Evolutionary conservation across 2,888 invertebrate genomes (phyloP).

Genomic region (Molanna angustata): DNA sequence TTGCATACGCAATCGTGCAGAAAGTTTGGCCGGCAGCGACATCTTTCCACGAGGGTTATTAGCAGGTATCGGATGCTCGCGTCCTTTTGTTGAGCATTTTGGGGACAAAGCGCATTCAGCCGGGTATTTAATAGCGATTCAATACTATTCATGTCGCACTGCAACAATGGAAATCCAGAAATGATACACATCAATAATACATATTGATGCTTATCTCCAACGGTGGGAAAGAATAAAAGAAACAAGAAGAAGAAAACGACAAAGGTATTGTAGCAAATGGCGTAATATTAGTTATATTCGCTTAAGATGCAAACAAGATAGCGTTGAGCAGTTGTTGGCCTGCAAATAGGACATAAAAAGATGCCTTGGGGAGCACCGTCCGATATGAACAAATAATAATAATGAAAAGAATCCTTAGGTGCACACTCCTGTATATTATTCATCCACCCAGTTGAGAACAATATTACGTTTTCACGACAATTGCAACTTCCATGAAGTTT

Average conservation of each 20-base stretch:
- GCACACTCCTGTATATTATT: no score
- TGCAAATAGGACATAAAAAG: not conserved
- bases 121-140: constrained; percentile 20
- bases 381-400: no score
- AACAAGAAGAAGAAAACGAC: no score
- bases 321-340: not conserved
- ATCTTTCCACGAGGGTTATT: constrained; percentile 23
- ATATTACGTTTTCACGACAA: no score
- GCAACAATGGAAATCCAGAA: constrained; percentile 26
- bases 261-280: constrained; percentile 4
- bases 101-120: constrained; percentile 13
- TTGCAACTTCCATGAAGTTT: no score
- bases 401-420: no score
- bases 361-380: not conserved
- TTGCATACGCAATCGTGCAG: constrained; percentile 29
- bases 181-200: constrained; percentile 32
- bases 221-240: constrained; percentile 13
- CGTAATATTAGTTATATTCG: constrained; percentile 11
- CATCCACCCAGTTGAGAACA: no score
- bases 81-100: constrained; percentile 13
- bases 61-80: constrained; percentile 30
- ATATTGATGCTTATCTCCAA: constrained; percentile 24
- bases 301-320: constrained; percentile 10
- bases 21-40: constrained; percentile 18
- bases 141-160: constrained; percentile 21